Conservation (phyloP, 1,140 invertebrate species). For the Drosophila pachea region DNA sequence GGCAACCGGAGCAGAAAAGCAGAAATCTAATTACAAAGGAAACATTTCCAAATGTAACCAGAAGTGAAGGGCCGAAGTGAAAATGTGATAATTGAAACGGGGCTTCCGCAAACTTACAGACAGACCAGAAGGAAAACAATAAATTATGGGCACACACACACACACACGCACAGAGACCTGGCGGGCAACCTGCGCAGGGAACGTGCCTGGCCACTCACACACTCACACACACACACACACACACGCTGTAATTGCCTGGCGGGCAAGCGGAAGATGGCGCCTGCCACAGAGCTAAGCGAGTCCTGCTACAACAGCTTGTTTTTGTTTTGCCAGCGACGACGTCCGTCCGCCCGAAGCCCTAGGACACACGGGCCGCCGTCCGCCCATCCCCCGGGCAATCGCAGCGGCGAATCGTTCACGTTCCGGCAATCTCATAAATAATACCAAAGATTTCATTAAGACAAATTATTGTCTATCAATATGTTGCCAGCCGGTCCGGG, state of each 20-base stretch:
- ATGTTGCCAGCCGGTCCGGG: slow-evolving; percentile 59
- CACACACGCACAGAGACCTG: slow-evolving; percentile 57
- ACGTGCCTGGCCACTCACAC: slow-evolving; percentile 13
- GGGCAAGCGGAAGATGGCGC: slow-evolving; percentile 37
- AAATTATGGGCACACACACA: slow-evolving; percentile 70
- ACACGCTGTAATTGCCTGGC: slow-evolving; percentile 58
- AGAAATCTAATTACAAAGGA: slow-evolving; percentile 62
- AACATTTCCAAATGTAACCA: slow-evolving; percentile 10
- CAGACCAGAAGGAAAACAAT: slow-evolving; percentile 57
- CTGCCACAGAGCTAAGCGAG: slow-evolving; percentile 33
- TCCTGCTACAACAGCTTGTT: slow-evolving; percentile 50
- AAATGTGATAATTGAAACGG: slow-evolving; percentile 62
- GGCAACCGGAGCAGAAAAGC: slow-evolving; percentile 30
- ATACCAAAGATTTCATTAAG: slow-evolving; percentile 75
- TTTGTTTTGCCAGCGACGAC: slow-evolving; percentile 59
- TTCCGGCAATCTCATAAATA: slow-evolving; percentile 74
- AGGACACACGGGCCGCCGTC: slow-evolving; percentile 14
- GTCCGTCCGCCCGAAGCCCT: slow-evolving; percentile 38
- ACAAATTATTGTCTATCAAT: slow-evolving; percentile 78
- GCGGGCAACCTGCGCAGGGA: slow-evolving; percentile 32
- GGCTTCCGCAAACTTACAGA: slow-evolving; percentile 54
- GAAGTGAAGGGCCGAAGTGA: slow-evolving; percentile 17
- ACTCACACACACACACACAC: slow-evolving; percentile 25
- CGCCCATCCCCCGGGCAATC: slow-evolving; percentile 24
- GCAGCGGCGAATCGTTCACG: slow-evolving; percentile 56